phyloP scores from a whole-genome alignment of 1,140 invertebrate species.

The Pentalonia nigronervosa region DNA sequence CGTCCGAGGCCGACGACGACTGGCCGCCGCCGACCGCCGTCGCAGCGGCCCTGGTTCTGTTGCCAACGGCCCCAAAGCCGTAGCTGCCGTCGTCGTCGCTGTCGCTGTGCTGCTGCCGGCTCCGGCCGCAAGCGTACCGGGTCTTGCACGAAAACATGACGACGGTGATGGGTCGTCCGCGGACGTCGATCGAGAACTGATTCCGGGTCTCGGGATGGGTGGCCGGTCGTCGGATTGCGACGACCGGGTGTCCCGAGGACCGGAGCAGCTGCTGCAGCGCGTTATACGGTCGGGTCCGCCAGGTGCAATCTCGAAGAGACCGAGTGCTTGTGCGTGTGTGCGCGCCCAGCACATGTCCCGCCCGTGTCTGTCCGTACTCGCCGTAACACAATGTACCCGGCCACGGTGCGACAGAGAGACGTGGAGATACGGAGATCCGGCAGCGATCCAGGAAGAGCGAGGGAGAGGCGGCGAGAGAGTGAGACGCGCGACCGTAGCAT shows the following conservation, averaged over 20 bases:
- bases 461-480: neutral
- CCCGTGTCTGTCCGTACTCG: neutral
- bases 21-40: neutral
- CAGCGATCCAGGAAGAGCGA: neutral
- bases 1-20: neutral
- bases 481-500: no score
- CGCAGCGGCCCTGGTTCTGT: slow-evolving; percentile 9
- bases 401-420: neutral
- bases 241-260: slow-evolving; percentile 50
- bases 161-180: slow-evolving; percentile 7
- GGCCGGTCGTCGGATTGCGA: neutral
- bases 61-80: slow-evolving; percentile 21
- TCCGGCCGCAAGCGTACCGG: slow-evolving; percentile 38
- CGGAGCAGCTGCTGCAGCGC: slow-evolving; percentile 21
- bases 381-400: neutral
- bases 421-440: neutral
- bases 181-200: slow-evolving; percentile 30
- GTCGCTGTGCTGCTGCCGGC: slow-evolving; percentile 29
- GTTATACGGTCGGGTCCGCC: slow-evolving; percentile 29
- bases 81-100: slow-evolving; percentile 51
- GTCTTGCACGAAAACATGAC: slow-evolving; percentile 53
- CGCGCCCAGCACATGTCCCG: slow-evolving; percentile 41
- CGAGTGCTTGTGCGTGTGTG: slow-evolving; percentile 12
- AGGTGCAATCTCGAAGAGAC: slow-evolving; percentile 46
- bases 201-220: neutral